These are phyloP conservation scores for Galleria mellonella DNA, from an alignment of 1,140 invertebrate species.

Conservation along the genomic window DNA sequence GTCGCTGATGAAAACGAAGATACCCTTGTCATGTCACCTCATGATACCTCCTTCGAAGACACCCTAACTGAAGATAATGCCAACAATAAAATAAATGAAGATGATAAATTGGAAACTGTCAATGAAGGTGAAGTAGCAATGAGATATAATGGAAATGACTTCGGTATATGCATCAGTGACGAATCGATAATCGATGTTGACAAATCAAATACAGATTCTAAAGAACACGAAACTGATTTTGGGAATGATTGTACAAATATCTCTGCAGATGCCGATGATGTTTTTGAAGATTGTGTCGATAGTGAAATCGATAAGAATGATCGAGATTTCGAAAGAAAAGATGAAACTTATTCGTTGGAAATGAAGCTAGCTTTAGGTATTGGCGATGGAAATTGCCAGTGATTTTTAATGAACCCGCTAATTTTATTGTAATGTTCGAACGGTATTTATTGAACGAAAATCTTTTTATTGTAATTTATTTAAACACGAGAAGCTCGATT, in stretches of 20 bases:
- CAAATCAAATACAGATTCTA: not conserved
- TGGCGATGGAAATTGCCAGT: constrained; percentile 10
- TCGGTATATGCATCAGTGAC: not conserved
- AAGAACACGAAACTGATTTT: not conserved
- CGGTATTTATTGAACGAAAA: no score
- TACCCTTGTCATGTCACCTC: constrained; percentile 31
- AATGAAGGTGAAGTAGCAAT: constrained; percentile 8
- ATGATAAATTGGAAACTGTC: not conserved
- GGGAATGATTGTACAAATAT: constrained; percentile 4
- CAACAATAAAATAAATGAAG: constrained; percentile 10
- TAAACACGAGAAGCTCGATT: constrained; percentile 1
- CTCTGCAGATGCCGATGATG: constrained; percentile 27
- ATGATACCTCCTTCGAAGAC: constrained; percentile 39
- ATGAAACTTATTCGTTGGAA: constrained; percentile 49
- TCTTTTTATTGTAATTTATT: no score
- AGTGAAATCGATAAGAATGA: constrained; percentile 8
- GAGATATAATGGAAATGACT: constrained; percentile 3
- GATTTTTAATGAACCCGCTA: not conserved
- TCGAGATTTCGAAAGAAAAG: constrained; percentile 19
- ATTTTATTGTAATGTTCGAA: not conserved
- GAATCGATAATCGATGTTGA: not conserved
- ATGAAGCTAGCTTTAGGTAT: constrained; percentile 57
- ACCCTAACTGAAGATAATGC: constrained; percentile 39
- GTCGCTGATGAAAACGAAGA: constrained; percentile 18
- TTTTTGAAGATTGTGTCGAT: constrained; percentile 50